These are phyloP conservation scores for Trilocha varians DNA, from an alignment of 2,888 invertebrate genomes.

Conservation along the genomic window DNA sequence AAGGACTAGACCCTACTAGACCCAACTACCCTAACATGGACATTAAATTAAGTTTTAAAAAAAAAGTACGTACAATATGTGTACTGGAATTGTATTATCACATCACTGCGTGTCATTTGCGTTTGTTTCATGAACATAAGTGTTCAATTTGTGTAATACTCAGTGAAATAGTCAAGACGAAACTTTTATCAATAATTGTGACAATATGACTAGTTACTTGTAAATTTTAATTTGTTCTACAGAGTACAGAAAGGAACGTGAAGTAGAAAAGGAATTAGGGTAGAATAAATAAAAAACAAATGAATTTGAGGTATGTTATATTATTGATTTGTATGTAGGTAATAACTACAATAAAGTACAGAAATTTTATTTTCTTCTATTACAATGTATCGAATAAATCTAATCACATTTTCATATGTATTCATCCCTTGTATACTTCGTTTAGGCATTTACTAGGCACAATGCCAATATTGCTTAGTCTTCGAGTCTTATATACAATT, in stretches of 20 bases:
- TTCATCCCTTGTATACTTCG: conserved; percentile 61
- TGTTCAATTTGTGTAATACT: no score
- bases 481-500: conserved; percentile 63
- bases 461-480: conserved; percentile 58
- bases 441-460: conserved; percentile 65
- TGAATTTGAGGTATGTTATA: conserved; percentile 70
- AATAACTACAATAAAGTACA: conserved; percentile 71
- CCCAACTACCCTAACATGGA: no score
- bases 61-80: no score
- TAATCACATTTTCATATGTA: conserved; percentile 71
- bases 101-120: no score
- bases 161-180: no score
- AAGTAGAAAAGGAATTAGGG: not conserved
- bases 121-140: no score
- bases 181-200: no score
- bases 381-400: conserved; percentile 52
- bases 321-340: conserved; percentile 72
- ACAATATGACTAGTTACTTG: no score
- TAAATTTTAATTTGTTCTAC: no score
- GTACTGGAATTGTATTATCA: no score
- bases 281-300: conserved; percentile 30
- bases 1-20: no score
- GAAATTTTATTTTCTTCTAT: conserved; percentile 63
- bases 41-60: no score
- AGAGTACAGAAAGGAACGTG: not conserved